Evolutionary conservation across 2,888 invertebrate species (phyloP), one percentile per base, ranked within the genome.

Genomic region (Suillia variegata): DNA sequence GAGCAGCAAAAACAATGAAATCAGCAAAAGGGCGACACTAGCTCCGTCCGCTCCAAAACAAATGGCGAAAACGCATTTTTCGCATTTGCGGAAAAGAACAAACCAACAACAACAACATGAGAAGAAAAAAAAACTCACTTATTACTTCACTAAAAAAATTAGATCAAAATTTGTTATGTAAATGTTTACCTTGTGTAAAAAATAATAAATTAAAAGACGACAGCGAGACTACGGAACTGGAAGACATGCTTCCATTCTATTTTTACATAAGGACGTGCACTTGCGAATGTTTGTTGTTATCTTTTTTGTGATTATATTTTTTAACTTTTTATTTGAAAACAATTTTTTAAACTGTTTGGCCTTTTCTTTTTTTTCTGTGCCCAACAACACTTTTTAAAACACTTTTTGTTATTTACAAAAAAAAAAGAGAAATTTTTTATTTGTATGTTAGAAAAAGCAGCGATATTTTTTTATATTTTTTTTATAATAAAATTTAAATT

Each of bases 151-250:
- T n/a, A n/a, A n/a, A n/a, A n/a, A n/a, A n/a, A n/a, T n/a, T n/a
- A n/a, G n/a, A n/a, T n/a, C n/a, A n/a, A n/a, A n/a, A n/a, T n/a
- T n/a, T n/a, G 62, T 63, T 64, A 65, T 53, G 63, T 58, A 21
- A 31, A 13, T 20, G 38, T 74, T 73, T 80, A 81, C 81, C 82
- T 80, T 81, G 81, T 70, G 82, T 80, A 71, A 81, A 77, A 80
- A 81, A 81, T 75, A 82, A 79, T 77, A 81, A 69, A 76, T 81
- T 81, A 72, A 82, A 81, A 68, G 81, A 81, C 75, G 82, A 81
- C 74, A 80, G 75, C 75, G 82, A 79, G 75, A 81, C 78, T 75
- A 79, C 79, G 71, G 77, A 79, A 74, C 74, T 77, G 76, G 80
- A 82, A 79, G 80, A 82, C 80, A 82, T 81, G 73, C 77, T 82